A percentile compares a stretch with the other conserved stretches of the same genome.
These are phyloP conservation scores for Ischnus inquisitorius DNA, from an alignment of 2,888 invertebrate species.

Conservation along the genomic window DNA sequence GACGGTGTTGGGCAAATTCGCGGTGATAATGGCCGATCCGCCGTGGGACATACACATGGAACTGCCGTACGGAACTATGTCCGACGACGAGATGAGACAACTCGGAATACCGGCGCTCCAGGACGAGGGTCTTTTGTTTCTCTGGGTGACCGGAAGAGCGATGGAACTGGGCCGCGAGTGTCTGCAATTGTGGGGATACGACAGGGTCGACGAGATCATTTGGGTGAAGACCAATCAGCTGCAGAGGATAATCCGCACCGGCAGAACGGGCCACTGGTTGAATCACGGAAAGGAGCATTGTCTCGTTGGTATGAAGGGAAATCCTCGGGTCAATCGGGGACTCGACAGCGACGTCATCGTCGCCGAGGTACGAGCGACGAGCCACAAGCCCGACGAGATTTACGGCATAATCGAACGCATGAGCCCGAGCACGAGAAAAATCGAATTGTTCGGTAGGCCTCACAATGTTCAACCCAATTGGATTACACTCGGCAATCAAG, in stretches of 20 bases:
- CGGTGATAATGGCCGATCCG: constrained; percentile 99
- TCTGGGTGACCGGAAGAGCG: constrained; percentile 99
- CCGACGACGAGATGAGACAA: constrained; percentile 99
- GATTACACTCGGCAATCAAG: constrained; percentile 98
- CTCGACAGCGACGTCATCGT: constrained; percentile 99
- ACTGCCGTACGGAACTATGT: constrained; percentile 99
- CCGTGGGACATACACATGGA: constrained; percentile 99
- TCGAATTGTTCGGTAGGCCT: constrained; percentile 98
- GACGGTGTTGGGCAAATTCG: constrained; percentile 97
- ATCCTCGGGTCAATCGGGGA: constrained; percentile 96
- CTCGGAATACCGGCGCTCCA: constrained; percentile 97
- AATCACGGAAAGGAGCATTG: constrained; percentile 99
- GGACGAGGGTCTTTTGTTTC: constrained; percentile 97
- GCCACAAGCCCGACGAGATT: constrained; percentile 99
- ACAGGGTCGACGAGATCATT: constrained; percentile 98
- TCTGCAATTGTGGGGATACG: constrained; percentile 98
- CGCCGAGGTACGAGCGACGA: constrained; percentile 98
- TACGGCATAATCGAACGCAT: constrained; percentile 98
- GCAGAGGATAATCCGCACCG: constrained; percentile 98
- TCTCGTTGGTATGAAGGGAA: constrained; percentile 97
- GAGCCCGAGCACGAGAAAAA: constrained; percentile 98
- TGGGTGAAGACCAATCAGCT: constrained; percentile 99
- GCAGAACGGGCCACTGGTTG: constrained; percentile 98
- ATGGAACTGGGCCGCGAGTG: constrained; percentile 99
- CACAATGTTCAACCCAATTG: constrained; percentile 99